Conservation (phyloP, 2,113 vertebrate species). For the Origma solitaria region DNA sequence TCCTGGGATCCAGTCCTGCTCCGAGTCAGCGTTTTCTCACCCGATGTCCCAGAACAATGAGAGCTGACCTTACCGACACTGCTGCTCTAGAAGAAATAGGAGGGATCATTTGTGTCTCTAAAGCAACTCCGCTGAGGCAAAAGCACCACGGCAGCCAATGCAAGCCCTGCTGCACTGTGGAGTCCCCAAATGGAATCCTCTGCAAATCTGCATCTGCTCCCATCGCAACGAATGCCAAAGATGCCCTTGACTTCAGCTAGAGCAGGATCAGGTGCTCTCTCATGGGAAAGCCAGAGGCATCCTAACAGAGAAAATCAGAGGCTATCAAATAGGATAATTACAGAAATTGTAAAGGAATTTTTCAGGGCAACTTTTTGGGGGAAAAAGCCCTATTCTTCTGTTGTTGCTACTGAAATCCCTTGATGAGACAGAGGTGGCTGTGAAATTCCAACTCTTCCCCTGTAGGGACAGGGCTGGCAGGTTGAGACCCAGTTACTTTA, state of each 20-base stretch:
- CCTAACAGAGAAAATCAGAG: background rate
- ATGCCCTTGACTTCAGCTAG: background rate
- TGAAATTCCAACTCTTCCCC: background rate
- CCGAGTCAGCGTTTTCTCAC: background rate
- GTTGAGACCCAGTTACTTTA: background rate
- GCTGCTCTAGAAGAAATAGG: background rate
- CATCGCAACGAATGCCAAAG: fast-evolving
- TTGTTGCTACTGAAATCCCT: background rate
- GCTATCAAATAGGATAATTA: background rate
- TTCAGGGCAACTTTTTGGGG: fast-evolving
- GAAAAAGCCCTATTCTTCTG: background rate
- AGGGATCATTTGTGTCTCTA: background rate
- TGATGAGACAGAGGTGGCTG: background rate
- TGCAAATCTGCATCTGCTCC: background rate
- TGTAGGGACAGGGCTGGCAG: background rate
- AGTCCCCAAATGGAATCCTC: background rate
- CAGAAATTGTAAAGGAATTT: background rate
- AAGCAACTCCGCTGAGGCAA: background rate
- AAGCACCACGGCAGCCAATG: background rate
- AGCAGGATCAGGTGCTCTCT: background rate
- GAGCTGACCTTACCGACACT: background rate
- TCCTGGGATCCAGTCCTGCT: background rate
- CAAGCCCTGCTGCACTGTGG: background rate
- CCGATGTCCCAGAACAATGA: background rate
- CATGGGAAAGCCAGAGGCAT: background rate